Percentiles rank a stretch among this genome's conserved stretches.
phyloP scores from a whole-genome alignment of 1,140 invertebrate genomes.

The Drosophila kikkawai region DNA sequence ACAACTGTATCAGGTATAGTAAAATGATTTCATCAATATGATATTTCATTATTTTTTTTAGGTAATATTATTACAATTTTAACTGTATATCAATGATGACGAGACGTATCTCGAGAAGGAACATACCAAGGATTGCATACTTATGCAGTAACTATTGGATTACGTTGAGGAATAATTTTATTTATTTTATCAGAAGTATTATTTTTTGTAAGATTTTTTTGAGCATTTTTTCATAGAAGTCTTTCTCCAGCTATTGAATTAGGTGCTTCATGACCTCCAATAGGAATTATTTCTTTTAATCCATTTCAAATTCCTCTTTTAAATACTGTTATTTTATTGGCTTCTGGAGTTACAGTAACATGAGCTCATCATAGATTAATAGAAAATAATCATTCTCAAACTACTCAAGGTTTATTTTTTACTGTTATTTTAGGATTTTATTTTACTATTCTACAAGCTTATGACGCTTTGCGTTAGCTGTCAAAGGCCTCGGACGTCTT shows the following conservation, averaged over 20 bases:
- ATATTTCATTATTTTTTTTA: conserved; percentile 85
- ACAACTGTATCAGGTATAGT: conserved; percentile 57
- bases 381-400: conserved; percentile 85
- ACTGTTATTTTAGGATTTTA: conserved; percentile 87
- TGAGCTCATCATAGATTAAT: conserved; percentile 87
- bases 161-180: conserved; percentile 61
- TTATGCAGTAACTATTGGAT: conserved; percentile 83
- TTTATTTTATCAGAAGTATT: conserved; percentile 56
- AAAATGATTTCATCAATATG: conserved; percentile 85
- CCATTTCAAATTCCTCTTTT: conserved; percentile 87
- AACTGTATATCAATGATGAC: conserved; percentile 88
- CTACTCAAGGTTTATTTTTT: conserved; percentile 85
- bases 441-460: conserved; percentile 86
- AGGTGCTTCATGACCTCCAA: conserved; percentile 87
- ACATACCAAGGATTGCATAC: conserved; percentile 87
- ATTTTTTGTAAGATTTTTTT: conserved; percentile 57
- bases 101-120: conserved; percentile 87
- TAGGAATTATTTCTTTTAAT: conserved; percentile 87
- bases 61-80: conserved; percentile 85
- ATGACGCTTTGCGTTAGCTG: too few species aligned
- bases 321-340: conserved; percentile 87
- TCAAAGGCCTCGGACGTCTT: too few species aligned
- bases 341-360: conserved; percentile 87
- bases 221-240: conserved; percentile 88
- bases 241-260: conserved; percentile 88